Percentiles rank a stretch among this genome's conserved stretches.
Conservation (phyloP, 2,113 vertebrate genomes). For the Varanus salvator region DNA sequence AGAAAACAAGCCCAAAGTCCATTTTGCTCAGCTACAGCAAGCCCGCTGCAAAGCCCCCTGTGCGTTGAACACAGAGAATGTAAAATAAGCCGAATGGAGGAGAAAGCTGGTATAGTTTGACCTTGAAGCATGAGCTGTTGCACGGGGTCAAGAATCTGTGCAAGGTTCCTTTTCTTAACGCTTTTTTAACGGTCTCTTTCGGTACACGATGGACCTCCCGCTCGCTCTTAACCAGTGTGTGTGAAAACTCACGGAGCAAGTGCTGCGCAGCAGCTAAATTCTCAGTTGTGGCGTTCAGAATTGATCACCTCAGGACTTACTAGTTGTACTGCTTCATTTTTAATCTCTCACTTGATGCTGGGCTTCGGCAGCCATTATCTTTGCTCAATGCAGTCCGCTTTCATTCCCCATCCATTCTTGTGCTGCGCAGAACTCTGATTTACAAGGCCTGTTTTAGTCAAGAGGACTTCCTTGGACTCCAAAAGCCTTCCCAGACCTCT, state of each 20-base stretch:
- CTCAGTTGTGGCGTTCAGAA: conserved; percentile 64
- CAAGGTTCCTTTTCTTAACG: conserved; percentile 55
- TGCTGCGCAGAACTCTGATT: conserved; percentile 64
- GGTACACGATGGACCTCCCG: conserved; percentile 63
- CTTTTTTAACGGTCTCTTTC: conserved; percentile 48
- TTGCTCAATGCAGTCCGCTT: conserved; percentile 58
- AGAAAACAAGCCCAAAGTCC: conserved; percentile 74
- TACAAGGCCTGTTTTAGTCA: conserved; percentile 67
- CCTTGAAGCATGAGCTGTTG: conserved; percentile 62
- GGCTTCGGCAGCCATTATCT: conserved; percentile 46
- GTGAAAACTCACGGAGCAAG: conserved; percentile 61
- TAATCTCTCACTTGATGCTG: conserved; percentile 46
- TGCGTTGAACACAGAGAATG: conserved; percentile 63
- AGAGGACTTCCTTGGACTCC: conserved; percentile 75
- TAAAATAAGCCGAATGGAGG: conserved; percentile 61
- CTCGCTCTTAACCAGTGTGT: conserved; percentile 60
- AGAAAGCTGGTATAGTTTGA: conserved; percentile 62
- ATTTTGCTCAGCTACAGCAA: conserved; percentile 71
- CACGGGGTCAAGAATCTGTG: conserved; percentile 54
- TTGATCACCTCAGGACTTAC: conserved; percentile 58
- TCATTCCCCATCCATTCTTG: conserved; percentile 46
- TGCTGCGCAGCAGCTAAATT: conserved; percentile 62
- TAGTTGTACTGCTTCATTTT: conserved; percentile 55
- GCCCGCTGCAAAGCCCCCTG: conserved; percentile 69
- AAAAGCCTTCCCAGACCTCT: conserved; percentile 61